These are phyloP conservation scores for Lagocephalus sceleratus DNA, from an alignment of 2,797 vertebrate species.

Conservation along the genomic window DNA sequence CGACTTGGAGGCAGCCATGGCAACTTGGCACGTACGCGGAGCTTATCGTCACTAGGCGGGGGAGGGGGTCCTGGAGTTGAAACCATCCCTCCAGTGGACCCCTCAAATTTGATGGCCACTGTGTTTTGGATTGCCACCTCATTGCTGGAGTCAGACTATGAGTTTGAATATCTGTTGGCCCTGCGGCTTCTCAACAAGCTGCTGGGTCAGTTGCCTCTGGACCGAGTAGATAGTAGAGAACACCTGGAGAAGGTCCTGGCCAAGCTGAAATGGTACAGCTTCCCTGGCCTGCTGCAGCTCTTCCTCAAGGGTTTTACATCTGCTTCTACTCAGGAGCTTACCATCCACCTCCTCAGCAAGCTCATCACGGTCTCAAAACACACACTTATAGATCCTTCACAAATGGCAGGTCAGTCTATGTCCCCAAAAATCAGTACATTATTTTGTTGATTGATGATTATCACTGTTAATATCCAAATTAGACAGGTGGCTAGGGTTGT, in stretches of 20 bases:
- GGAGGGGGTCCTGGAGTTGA: slow-evolving; percentile 65
- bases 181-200: slow-evolving; percentile 94
- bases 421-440: not conserved
- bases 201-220: slow-evolving; percentile 92
- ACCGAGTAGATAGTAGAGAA: slow-evolving; percentile 89
- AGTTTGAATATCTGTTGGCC: slow-evolving; percentile 96
- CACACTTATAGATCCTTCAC: slow-evolving; percentile 89
- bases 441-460: not conserved
- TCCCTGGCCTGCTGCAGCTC: slow-evolving; percentile 94
- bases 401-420: slow-evolving; percentile 83
- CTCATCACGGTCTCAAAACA: slow-evolving; percentile 93
- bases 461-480: too few species aligned
- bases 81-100: slow-evolving; percentile 85
- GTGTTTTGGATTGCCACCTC: slow-evolving; percentile 98
- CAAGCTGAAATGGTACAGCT: slow-evolving; percentile 96
- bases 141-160: slow-evolving; percentile 95
- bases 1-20: slow-evolving; percentile 85
- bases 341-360: slow-evolving; percentile 95
- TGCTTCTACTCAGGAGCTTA: slow-evolving; percentile 94
- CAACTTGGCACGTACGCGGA: slow-evolving; percentile 92
- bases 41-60: slow-evolving; percentile 90
- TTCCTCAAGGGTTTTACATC: slow-evolving; percentile 99
- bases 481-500: not conserved
- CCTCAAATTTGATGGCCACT: slow-evolving; percentile 92
- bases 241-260: slow-evolving; percentile 90